These are phyloP conservation scores for Cuculus canorus DNA, from an alignment of 2,797 vertebrate genomes.

Conservation along the genomic window DNA sequence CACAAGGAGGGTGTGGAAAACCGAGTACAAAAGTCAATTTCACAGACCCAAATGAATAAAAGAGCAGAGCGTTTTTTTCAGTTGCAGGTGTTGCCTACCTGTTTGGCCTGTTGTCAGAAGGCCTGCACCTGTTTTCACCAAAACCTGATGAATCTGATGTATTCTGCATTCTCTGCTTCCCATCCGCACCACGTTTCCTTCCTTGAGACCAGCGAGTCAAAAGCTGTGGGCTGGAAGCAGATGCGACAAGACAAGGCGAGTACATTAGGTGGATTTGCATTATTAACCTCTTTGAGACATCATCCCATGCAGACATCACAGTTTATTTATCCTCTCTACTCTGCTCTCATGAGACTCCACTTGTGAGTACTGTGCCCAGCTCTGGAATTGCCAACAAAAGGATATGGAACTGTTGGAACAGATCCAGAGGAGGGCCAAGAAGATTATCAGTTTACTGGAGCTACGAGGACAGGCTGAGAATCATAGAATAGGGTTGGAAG, in stretches of 20 bases:
- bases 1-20: background rate
- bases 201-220: slow-evolving; percentile 78
- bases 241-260: background rate
- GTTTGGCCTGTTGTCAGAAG: slow-evolving; percentile 54
- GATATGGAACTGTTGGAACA: too few relatives aligned
- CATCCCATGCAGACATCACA: too few relatives aligned
- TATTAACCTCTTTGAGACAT: accelerated
- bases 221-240: slow-evolving; percentile 48
- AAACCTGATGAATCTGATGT: background rate
- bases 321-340: too few relatives aligned
- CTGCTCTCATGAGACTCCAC: too few relatives aligned
- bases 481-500: too few relatives aligned
- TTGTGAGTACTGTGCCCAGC: too few relatives aligned
- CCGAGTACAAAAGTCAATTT: accelerated
- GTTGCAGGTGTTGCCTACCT: slow-evolving; percentile 46
- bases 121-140: background rate
- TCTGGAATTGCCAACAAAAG: too few relatives aligned
- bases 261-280: accelerated
- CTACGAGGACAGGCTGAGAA: too few relatives aligned
- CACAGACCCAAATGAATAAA: background rate
- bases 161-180: slow-evolving; percentile 64
- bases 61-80: too few relatives aligned
- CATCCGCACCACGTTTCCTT: slow-evolving; percentile 83
- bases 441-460: too few relatives aligned
- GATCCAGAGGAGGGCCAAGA: too few relatives aligned